A percentile compares a stretch with the other conserved stretches of the same genome.
These are phyloP conservation scores for Brachystomella parvula DNA, from an alignment of 1,140 invertebrate genomes.

Conservation along the genomic window DNA sequence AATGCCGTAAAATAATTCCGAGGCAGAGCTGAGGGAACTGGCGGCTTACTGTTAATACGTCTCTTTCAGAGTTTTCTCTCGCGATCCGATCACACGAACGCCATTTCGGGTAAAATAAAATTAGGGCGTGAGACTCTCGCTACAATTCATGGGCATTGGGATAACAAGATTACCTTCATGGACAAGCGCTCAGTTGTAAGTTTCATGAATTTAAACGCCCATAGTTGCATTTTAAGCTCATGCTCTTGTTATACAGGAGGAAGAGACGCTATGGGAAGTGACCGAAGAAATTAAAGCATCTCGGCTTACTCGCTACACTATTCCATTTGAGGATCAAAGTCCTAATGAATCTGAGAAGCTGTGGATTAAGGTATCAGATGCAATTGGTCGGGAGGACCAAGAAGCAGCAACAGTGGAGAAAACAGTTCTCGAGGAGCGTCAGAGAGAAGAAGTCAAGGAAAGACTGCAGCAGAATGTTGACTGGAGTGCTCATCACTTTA, in stretches of 20 bases:
- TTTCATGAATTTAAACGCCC: too few relatives aligned
- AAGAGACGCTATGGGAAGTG: conserved; percentile 65
- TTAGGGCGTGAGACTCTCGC: conserved; percentile 80
- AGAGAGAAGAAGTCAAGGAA: conserved; percentile 61
- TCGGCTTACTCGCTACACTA: conserved; percentile 66
- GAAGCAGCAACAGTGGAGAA: conserved; percentile 80
- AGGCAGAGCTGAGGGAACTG: too few relatives aligned
- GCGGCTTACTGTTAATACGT: too few relatives aligned
- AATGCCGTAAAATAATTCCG: too few relatives aligned
- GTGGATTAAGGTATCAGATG: conserved; percentile 74
- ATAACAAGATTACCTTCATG: conserved; percentile 71
- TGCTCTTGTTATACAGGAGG: conserved; percentile 57
- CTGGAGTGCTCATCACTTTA: conserved; percentile 64
- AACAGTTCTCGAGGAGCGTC: conserved; percentile 74
- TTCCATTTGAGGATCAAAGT: conserved; percentile 66
- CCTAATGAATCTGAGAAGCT: conserved; percentile 77
- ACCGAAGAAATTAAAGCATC: conserved; percentile 57
- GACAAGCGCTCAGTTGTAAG: conserved; percentile 60
- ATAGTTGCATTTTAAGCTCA: too few relatives aligned
- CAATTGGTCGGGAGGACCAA: conserved; percentile 71
- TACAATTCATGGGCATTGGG: conserved; percentile 82
- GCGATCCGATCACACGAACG: conserved; percentile 72
- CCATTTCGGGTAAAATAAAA: conserved; percentile 73
- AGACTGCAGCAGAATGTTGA: conserved; percentile 53
- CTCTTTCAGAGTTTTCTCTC: conserved; percentile 73